Percentiles rank a stretch among this genome's conserved stretches.
These are phyloP conservation scores for Plutella xylostella DNA, from an alignment of 2,888 invertebrate genomes.

Conservation along the genomic window DNA sequence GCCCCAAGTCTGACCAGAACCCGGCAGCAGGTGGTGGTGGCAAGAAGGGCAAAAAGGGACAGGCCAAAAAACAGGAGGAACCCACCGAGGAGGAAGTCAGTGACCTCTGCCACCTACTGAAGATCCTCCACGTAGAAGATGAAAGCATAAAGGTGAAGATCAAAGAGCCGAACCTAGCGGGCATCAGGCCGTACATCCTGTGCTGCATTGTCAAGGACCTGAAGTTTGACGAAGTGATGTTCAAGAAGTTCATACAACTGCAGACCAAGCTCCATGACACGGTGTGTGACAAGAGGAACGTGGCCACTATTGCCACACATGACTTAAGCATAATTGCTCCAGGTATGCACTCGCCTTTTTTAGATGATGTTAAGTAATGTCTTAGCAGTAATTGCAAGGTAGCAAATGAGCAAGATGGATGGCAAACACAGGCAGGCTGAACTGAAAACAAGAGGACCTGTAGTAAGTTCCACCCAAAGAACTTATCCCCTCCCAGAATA, in stretches of 20 bases:
- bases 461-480: too few species aligned
- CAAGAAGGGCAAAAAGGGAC: slow-evolving; percentile 41
- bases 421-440: background rate
- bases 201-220: slow-evolving; percentile 78
- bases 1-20: slow-evolving; percentile 46
- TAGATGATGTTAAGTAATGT: too few species aligned
- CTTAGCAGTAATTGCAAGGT: too few species aligned
- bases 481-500: too few species aligned
- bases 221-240: slow-evolving; percentile 70
- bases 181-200: slow-evolving; percentile 77
- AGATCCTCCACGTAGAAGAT: slow-evolving; percentile 61
- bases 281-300: slow-evolving; percentile 81
- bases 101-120: slow-evolving; percentile 48
- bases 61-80: slow-evolving; percentile 43
- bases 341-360: slow-evolving; percentile 36
- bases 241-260: slow-evolving; percentile 82
- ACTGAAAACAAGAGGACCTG: background rate
- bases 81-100: slow-evolving; percentile 31
- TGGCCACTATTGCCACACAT: slow-evolving; percentile 87
- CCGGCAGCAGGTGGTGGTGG: slow-evolving; percentile 31
- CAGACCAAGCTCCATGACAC: slow-evolving; percentile 83
- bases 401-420: too few species aligned
- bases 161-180: slow-evolving; percentile 65
- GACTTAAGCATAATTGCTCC: slow-evolving; percentile 75
- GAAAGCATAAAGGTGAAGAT: slow-evolving; percentile 60